Base-by-base conservation (phyloP, 2,888 invertebrate species). In the Meandrusa payeni region DNA sequence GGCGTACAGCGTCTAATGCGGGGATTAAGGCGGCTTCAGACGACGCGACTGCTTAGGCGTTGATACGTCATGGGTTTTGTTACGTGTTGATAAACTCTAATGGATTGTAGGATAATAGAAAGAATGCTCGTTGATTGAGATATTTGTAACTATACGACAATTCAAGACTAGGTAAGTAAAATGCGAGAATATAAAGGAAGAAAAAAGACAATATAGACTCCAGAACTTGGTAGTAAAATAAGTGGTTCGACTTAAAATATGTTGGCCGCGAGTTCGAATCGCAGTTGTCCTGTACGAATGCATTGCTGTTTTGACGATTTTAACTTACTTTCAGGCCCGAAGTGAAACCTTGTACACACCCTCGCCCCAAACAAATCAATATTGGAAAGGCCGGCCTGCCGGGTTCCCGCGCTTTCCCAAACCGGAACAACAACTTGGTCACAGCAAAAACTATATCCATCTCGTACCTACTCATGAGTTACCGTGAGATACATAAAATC, bases 21-120 rank as follows among this genome's bases (percentile, higher is more conserved):
- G 2, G 41, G 41, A 41, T 41, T 41, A 41, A 24, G 33, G 7
- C 39, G 39, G 40, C 33, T 41, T 32, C 24, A 26, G 26, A 26
- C 41, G 41, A 15, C 41, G 32, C 19, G 41, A 31, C 40, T 39
- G 17, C 24, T 5, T 40, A 15, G 26, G 24, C 33, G 19, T 13
- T 17, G 17, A 29, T 29, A 31, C 40, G 10, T 5, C 15, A 10
- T 6, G 26, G 32, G 19, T 32, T 32, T 17, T 17, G 26, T 41
- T 32, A 32, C 24, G 1, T 2, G 17, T 6, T 32, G 15, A 19
- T 40, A 39, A 39, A 23, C 12, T 13, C 4, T 12, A 11, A 12
- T 15, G 19, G n/a, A n/a, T n/a, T n/a, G n/a, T n/a, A n/a, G n/a
- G n/a, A n/a, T n/a, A n/a, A n/a, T n/a, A n/a, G n/a, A n/a, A n/a